A percentile compares a stretch with the other conserved stretches of the same genome.
Conservation (phyloP, 2,113 vertebrate genomes). For the Ifrita kowaldi region DNA sequence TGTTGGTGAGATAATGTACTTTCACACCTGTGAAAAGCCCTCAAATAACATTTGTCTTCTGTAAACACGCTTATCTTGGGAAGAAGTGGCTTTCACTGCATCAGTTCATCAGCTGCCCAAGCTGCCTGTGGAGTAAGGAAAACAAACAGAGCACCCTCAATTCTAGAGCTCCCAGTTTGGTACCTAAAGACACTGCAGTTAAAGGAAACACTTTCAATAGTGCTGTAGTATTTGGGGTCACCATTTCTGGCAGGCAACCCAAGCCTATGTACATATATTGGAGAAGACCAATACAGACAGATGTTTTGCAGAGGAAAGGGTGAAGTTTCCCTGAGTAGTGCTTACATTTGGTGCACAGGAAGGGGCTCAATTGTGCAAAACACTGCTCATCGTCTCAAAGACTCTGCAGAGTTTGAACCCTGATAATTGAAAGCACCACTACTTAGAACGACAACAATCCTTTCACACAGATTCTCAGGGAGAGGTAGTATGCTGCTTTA, state of each 20-base stretch:
- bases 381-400: background rate
- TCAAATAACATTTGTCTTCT: background rate
- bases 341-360: background rate
- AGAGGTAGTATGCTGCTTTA: background rate
- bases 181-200: background rate
- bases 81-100: background rate
- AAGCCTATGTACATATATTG: rapidly evolving
- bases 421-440: background rate
- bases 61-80: background rate
- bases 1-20: background rate
- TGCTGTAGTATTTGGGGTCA: background rate
- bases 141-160: background rate
- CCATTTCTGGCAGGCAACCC: background rate
- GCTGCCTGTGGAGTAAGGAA: background rate
- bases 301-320: background rate
- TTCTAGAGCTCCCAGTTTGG: background rate
- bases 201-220: background rate
- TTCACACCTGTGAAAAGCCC: background rate
- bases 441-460: background rate
- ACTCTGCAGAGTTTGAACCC: background rate
- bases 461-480: background rate
- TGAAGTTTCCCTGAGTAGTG: background rate
- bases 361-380: background rate
- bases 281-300: background rate
- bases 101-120: background rate